phyloP scores from a whole-genome alignment of 2,888 invertebrate genomes.

The Lacanobia oleracea region DNA sequence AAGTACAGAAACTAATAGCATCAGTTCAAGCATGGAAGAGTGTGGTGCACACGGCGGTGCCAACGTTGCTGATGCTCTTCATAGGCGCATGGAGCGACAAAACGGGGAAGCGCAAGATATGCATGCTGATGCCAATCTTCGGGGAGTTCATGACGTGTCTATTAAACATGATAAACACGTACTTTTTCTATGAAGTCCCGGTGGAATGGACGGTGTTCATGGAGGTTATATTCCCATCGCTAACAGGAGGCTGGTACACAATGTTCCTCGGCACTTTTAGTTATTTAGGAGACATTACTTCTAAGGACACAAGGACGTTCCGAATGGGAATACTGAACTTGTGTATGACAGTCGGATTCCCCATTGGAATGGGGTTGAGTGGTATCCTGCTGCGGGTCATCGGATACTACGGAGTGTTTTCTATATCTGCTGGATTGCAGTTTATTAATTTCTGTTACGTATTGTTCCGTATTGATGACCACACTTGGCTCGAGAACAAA shows the following conservation, averaged over 20 bases:
- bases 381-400: slow-evolving; percentile 80
- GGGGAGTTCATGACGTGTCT: slow-evolving; percentile 89
- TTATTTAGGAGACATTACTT: slow-evolving; percentile 91
- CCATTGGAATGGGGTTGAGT: slow-evolving; percentile 86
- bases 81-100: slow-evolving; percentile 92
- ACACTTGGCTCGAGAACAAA: slow-evolving; percentile 83
- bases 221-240: slow-evolving; percentile 88
- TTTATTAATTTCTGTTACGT: slow-evolving; percentile 86
- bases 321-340: slow-evolving; percentile 90
- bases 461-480: slow-evolving; percentile 83
- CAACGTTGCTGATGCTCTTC: slow-evolving; percentile 89
- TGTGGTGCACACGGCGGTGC: slow-evolving; percentile 88
- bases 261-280: slow-evolving; percentile 91
- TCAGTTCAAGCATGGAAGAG: slow-evolving; percentile 90
- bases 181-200: slow-evolving; percentile 89
- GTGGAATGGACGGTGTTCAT: slow-evolving; percentile 89
- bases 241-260: slow-evolving; percentile 90
- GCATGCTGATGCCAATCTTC: slow-evolving; percentile 90
- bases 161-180: slow-evolving; percentile 89
- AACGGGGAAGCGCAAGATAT: slow-evolving; percentile 90
- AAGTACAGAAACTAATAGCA: slow-evolving; percentile 91
- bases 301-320: slow-evolving; percentile 90
- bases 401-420: slow-evolving; percentile 90
- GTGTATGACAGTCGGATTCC: slow-evolving; percentile 88
- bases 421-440: slow-evolving; percentile 82